These are phyloP conservation scores for Zygogramma bicolorata DNA, from an alignment of 2,888 invertebrate genomes.

Conservation along the genomic window DNA sequence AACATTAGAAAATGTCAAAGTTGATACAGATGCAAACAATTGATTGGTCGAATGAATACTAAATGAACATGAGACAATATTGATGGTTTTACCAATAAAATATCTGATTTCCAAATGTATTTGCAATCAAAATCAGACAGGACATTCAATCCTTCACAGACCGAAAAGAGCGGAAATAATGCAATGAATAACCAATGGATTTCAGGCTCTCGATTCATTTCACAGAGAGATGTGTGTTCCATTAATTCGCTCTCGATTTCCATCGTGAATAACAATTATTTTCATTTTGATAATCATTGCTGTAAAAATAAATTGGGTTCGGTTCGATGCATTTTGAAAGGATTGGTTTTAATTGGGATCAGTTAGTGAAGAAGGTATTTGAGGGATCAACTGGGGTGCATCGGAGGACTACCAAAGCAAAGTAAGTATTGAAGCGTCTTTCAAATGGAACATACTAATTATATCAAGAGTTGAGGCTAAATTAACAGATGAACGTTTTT, in stretches of 20 bases:
- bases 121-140: background rate
- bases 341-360: constrained; percentile 46
- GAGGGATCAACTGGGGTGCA: too few species aligned
- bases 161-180: background rate
- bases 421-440: too few species aligned
- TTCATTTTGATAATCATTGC: background rate
- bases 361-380: background rate
- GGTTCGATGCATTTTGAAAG: background rate
- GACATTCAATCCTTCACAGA: background rate
- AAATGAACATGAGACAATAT: background rate
- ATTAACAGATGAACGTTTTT: too few species aligned
- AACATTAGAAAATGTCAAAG: too few species aligned
- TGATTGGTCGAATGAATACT: background rate
- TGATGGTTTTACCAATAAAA: background rate
- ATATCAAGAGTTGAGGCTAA: too few species aligned
- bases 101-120: background rate
- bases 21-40: background rate
- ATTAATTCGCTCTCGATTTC: background rate
- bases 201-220: background rate
- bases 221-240: background rate
- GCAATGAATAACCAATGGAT: background rate
- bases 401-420: too few species aligned
- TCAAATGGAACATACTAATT: too few species aligned
- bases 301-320: background rate
- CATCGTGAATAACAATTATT: constrained; percentile 4